These are phyloP conservation scores for Zaprionus africanus DNA, from an alignment of 1,140 invertebrate genomes.

Conservation along the genomic window DNA sequence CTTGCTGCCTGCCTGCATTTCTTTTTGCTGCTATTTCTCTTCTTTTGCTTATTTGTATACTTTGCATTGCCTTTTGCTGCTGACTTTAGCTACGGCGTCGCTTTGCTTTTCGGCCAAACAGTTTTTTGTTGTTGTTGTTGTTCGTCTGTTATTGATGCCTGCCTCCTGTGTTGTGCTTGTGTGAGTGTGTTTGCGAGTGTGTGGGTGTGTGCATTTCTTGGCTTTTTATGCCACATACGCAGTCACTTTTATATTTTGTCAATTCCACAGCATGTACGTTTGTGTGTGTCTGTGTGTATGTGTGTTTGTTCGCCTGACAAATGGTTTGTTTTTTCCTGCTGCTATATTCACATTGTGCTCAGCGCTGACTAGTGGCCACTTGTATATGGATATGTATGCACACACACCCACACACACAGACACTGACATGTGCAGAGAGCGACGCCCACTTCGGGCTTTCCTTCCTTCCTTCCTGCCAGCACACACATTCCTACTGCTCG, in stretches of 20 bases:
- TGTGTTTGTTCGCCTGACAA: constrained; percentile 40
- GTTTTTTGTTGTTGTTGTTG: constrained; percentile 20
- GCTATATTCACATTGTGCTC: constrained; percentile 20
- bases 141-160: constrained; percentile 42
- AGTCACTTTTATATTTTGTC: constrained; percentile 43
- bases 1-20: constrained; percentile 35
- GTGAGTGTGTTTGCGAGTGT: neutral
- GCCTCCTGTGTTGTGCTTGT: constrained; percentile 1
- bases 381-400: neutral
- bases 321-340: constrained; percentile 54
- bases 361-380: constrained; percentile 18
- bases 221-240: constrained; percentile 28
- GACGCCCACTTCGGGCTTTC: neutral
- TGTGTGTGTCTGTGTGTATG: constrained; percentile 4
- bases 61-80: constrained; percentile 39
- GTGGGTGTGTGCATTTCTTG: constrained; percentile 29
- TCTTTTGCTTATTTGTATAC: constrained; percentile 25
- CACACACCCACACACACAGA: neutral
- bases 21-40: constrained; percentile 1
- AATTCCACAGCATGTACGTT: constrained; percentile 34
- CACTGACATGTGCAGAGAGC: neutral
- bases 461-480: constrained; percentile 8
- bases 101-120: constrained; percentile 24
- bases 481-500: neutral
- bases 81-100: constrained; percentile 30